Conservation (phyloP, 2,113 vertebrate genomes). For the Thamnophis sirtalis region DNA sequence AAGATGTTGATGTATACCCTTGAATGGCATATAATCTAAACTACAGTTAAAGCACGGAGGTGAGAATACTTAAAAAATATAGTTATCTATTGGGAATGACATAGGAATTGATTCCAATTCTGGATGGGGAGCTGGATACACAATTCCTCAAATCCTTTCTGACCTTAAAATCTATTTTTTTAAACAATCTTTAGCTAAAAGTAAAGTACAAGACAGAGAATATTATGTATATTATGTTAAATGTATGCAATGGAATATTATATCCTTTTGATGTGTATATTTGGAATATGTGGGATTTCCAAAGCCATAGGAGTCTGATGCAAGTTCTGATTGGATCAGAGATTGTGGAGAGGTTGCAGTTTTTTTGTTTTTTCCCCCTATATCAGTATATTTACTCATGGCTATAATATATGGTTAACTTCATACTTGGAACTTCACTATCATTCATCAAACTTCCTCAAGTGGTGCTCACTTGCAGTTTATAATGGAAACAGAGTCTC, state of each 20-base stretch:
- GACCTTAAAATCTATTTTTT: background rate
- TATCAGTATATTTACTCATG: rapidly evolving
- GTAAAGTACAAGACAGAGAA: background rate
- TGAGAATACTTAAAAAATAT: background rate
- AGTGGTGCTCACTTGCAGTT: background rate
- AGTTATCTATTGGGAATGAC: background rate
- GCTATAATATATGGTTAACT: conserved; percentile 11
- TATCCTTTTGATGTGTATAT: background rate
- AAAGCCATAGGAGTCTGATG: background rate
- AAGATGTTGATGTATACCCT: background rate
- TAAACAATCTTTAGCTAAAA: background rate
- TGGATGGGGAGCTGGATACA: background rate
- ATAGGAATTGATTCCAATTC: background rate
- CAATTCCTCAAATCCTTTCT: background rate
- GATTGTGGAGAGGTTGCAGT: background rate
- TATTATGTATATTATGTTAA: background rate
- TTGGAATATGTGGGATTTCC: background rate
- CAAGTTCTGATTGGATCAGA: background rate
- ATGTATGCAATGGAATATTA: background rate
- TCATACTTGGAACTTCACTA: background rate
- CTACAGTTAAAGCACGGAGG: rapidly evolving
- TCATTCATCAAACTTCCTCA: conserved; percentile 21
- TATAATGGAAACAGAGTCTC: background rate
- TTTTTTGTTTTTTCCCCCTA: conserved; percentile 8
- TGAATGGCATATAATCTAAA: background rate